These are phyloP conservation scores for Aspidiotus destructor DNA, from an alignment of 2,888 invertebrate species.

Conservation along the genomic window DNA sequence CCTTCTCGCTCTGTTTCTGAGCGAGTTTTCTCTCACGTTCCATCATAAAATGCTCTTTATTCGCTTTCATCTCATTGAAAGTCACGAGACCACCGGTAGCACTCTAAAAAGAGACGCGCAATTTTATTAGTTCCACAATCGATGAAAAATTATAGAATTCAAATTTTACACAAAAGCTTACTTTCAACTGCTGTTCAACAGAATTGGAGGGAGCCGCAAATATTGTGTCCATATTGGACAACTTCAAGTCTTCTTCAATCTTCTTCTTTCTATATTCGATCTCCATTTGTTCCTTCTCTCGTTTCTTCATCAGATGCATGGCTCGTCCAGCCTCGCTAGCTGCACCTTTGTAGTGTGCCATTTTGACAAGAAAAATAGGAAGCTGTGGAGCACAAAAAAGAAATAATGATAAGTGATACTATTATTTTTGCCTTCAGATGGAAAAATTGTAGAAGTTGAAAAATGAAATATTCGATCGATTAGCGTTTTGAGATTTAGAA, in stretches of 20 bases:
- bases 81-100: conserved; percentile 97
- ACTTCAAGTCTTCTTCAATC: conserved; percentile 91
- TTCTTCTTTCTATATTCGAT: conserved; percentile 92
- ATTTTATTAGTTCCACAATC: neutral
- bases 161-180: conserved; percentile 39
- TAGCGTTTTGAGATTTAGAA: too few species aligned
- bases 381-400: too few species aligned
- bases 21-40: conserved; percentile 90
- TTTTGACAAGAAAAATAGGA: conserved; percentile 42
- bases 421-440: too few species aligned
- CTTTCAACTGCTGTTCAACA: conserved; percentile 91
- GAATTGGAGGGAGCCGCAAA: conserved; percentile 99
- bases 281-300: conserved; percentile 95
- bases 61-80: conserved; percentile 97
- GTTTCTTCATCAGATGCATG: conserved; percentile 93
- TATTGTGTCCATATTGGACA: conserved; percentile 94
- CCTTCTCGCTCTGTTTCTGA: conserved; percentile 82
- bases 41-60: conserved; percentile 89
- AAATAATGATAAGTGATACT: too few species aligned
- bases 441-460: too few species aligned
- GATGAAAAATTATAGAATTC: neutral
- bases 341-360: conserved; percentile 95
- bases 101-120: conserved; percentile 46
- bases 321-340: conserved; percentile 97
- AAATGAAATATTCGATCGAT: too few species aligned